Base-by-base conservation (phyloP, 1,140 invertebrate species). In the Drosophila miranda region DNA sequence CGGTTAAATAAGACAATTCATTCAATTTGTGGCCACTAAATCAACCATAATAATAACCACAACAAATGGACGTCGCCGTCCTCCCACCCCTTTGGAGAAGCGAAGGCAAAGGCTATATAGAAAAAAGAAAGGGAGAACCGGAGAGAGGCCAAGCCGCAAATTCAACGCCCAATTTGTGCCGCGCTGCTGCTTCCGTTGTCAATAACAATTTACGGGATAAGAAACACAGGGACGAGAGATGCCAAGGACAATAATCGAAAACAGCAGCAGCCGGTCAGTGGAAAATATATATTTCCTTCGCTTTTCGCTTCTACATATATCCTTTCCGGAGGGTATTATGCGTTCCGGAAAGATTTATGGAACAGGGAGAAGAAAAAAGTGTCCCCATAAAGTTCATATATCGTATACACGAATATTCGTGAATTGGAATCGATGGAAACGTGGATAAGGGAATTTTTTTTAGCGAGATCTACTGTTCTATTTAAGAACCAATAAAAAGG, bases 11-110 rank as follows among this genome's bases (percentile, higher is more conserved):
- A 86, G 78, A 86, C 82, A 86, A 86, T 86, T 86, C 82, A 86
- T 86, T 87, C 82, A 86, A 86, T 86, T 86, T 86, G 82, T 86
- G 82, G 82, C 82, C 82, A 87, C 82, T 86, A 86, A 86, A 86
- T 86, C 82, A 86, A 86, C 82, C 82, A 86, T 82, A 87, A 86
- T 86, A 86, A 86, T 86, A 86, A 87, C 82, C 83, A 87, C 82
- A 82, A 82, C 78, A 78, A 82, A 88, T 80, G 83, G 78, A 69
- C 66, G 48, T 30, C 28, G 41, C 45, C 45, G 42, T 74, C 28
- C 28, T 16, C 28, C 28, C 28, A 28, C 14, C 16, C 23, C 23
- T 23, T 23, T 23, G 23, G 14, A 34, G 42, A 49, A 50, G 54
- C 63, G 28, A 74, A 55, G 38, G 30, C 45, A 57, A 74, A 82